These are phyloP conservation scores for Poeciliopsis prolifica DNA, from an alignment of 2,113 vertebrate genomes.

Conservation along the genomic window DNA sequence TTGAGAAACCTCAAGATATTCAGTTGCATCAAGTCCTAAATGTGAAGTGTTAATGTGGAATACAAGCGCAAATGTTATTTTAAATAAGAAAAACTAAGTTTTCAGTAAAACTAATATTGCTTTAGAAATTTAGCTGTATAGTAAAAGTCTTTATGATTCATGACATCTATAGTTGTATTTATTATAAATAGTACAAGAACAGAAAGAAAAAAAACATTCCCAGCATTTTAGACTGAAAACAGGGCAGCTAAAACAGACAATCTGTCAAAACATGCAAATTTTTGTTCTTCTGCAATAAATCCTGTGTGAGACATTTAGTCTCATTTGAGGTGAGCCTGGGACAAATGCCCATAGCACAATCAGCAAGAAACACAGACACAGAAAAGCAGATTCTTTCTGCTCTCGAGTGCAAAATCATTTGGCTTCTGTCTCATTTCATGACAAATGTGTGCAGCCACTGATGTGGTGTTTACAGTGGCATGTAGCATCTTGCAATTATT, in stretches of 20 bases:
- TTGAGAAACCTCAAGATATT: background rate
- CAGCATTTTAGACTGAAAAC: constrained; percentile 27
- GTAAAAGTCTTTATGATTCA: background rate
- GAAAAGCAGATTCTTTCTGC: constrained; percentile 38
- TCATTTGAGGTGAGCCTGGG: constrained; percentile 67
- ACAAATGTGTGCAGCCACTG: constrained; percentile 77
- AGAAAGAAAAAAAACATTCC: constrained; percentile 28
- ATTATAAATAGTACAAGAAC: background rate
- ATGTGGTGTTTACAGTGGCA: constrained; percentile 76
- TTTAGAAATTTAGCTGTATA: background rate
- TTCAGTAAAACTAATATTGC: background rate
- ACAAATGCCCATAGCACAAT: constrained; percentile 72
- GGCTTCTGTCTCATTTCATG: constrained; percentile 74
- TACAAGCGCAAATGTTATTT: too few relatives aligned
- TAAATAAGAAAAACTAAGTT: background rate
- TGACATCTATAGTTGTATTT: background rate
- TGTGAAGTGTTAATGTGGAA: too few relatives aligned
- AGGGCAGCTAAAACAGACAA: constrained; percentile 50
- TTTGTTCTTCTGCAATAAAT: constrained; percentile 61
- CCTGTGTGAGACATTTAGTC: constrained; percentile 73
- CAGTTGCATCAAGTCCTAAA: too few relatives aligned
- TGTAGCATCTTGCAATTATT: constrained; percentile 77
- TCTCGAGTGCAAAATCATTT: constrained; percentile 66
- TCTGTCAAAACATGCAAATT: constrained; percentile 70
- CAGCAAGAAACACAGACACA: constrained; percentile 41